A percentile compares a stretch with the other conserved stretches of the same genome.
phyloP scores from a whole-genome alignment of 1,140 invertebrate genomes.

The Dryas iulia region DNA sequence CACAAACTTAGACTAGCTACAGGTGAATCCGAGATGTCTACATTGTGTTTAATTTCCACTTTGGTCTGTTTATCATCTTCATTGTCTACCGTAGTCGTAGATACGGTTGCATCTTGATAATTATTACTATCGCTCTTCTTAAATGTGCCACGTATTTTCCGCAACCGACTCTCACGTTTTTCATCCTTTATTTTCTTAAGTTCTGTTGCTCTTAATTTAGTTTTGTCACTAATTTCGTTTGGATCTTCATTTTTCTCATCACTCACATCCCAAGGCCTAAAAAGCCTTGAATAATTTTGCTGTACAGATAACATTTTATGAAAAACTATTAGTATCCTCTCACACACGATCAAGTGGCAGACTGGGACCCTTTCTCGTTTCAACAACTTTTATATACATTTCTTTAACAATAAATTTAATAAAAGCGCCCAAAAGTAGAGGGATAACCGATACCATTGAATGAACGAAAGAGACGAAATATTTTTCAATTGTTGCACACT shows the following conservation, averaged over 20 bases:
- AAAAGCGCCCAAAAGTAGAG: constrained; percentile 71
- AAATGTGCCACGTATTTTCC: constrained; percentile 70
- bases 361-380: constrained; percentile 72
- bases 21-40: constrained; percentile 40
- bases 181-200: constrained; percentile 52
- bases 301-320: constrained; percentile 59
- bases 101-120: constrained; percentile 79
- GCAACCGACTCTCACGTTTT: constrained; percentile 64
- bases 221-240: constrained; percentile 36
- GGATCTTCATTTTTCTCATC: constrained; percentile 45
- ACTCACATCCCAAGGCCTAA: constrained; percentile 76
- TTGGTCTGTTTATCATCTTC: constrained; percentile 41
- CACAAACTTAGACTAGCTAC: constrained; percentile 61
- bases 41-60: constrained; percentile 7
- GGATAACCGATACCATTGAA: constrained; percentile 67
- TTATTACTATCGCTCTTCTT: constrained; percentile 54
- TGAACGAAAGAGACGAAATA: constrained; percentile 76
- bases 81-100: constrained; percentile 76
- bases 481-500: constrained; percentile 79
- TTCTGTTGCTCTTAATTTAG: constrained; percentile 28
- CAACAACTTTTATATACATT: constrained; percentile 79
- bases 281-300: constrained; percentile 66
- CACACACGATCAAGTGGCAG: constrained; percentile 53
- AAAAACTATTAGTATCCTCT: constrained; percentile 38
- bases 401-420: constrained; percentile 79